Evolutionary conservation across 2,888 invertebrate genomes (phyloP), one percentile per base, ranked within the genome.

Genomic region (Tachina grossa): DNA sequence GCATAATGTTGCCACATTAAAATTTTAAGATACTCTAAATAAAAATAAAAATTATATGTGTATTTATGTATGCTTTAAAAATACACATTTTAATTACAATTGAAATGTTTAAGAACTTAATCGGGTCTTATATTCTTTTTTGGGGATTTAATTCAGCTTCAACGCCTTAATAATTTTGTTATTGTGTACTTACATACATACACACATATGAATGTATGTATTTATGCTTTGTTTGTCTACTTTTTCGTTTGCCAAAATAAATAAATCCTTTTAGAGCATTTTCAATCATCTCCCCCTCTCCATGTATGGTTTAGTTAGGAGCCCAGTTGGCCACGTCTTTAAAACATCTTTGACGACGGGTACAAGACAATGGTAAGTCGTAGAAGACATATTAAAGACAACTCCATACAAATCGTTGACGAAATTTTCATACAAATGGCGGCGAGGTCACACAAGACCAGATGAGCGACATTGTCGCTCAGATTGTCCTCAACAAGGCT

Each of bases 51-150:
- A 31, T 31, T 31, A 31, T 6, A 31, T 31, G 31, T 5, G 5
- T 31, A 31, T 31, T 31, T 31, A 31, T 31, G 31, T 31, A 31
- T 31, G 6, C 31, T 31, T 31, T 31, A 31, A 31, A 31, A 31
- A 31, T 31, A 31, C 0, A 31, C 31, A 31, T 31, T 53, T 65
- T 65, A 65, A 55, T 65, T 31, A 76, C 9, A 76, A 31, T 13
- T 5, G n/a, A 74, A 68, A 41, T 41, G 22, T 59, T 43, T 47
- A 14, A n/a, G n/a, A 49, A 6, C 39, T 45, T 57, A 76, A 55
- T 76, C 47, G 66, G 55, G 2, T 47, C 53, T 57, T 47, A 45
- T 61, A 76, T 68, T 49, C 57, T 53, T 31, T 31, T 47, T 57
- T 2, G 6, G 10, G n/a, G 9, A 41, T 1, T 22, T 22, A 55